These are phyloP conservation scores for Cassiopea andromeda DNA, from an alignment of 30 jellyfish, hydroid and myxozoan genomes.

Conservation along the genomic window DNA sequence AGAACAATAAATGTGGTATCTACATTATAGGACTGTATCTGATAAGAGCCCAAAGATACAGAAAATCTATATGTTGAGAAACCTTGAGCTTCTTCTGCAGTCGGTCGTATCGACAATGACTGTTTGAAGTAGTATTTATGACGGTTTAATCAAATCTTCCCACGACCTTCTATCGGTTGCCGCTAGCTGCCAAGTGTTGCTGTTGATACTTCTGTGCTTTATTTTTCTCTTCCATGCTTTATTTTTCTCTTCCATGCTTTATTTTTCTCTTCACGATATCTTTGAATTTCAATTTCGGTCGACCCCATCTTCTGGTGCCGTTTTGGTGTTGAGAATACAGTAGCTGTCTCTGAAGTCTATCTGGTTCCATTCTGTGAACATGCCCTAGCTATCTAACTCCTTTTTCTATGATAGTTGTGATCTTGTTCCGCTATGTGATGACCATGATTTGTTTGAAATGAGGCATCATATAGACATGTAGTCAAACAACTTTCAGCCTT, in stretches of 20 bases:
- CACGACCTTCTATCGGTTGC: no score
- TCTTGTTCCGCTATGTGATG: conserved; percentile 2
- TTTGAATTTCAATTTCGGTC: conserved; percentile 24
- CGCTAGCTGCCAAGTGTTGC: no score
- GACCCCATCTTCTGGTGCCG: conserved; percentile 33
- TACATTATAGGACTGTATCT: no score
- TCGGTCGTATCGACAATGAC: no score
- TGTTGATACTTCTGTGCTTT: background rate
- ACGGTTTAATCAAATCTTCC: no score
- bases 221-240: background rate
- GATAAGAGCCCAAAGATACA: no score
- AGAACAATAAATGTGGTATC: no score
- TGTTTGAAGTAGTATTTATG: no score
- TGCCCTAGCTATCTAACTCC: conserved; percentile 33
- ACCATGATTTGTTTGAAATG: background rate
- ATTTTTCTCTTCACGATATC: conserved; percentile 8
- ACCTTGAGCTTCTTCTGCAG: no score
- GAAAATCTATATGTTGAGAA: no score
- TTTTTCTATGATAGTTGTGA: conserved; percentile 2
- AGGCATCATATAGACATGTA: background rate
- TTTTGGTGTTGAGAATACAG: conserved; percentile 17
- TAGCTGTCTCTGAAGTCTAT: conserved; percentile 19
- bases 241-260: conserved; percentile 15
- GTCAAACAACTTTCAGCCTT: background rate
- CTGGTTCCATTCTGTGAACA: conserved; percentile 44